Evolutionary conservation across 2,113 vertebrate species (phyloP).

Genomic region (Pachycephala philippinensis): DNA sequence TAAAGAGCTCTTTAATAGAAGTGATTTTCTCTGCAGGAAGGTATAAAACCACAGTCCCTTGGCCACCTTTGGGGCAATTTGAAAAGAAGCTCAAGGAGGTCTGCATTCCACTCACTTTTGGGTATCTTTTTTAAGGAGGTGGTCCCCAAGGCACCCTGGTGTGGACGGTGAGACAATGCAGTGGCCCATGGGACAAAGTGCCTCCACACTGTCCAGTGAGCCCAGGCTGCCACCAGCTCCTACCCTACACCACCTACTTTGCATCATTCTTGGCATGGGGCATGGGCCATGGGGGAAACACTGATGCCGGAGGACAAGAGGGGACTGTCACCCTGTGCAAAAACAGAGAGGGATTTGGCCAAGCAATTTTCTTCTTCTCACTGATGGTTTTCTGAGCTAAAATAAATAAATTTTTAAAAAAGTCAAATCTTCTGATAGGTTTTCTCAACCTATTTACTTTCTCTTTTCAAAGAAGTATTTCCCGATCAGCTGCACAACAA

Average conservation of each 20-base stretch:
- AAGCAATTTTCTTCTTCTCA: not conserved
- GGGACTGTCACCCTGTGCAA: not conserved
- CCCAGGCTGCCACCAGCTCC: not conserved
- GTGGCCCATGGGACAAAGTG: not conserved
- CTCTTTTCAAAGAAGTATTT: not conserved
- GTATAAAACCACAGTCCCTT: not conserved
- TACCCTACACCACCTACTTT: rapidly evolving
- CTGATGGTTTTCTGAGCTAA: not conserved
- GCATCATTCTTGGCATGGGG: rapidly evolving
- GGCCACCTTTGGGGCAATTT: not conserved
- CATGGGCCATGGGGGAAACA: not conserved
- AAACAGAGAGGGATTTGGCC: not conserved
- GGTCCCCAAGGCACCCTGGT: rapidly evolving
- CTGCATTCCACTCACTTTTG: not conserved
- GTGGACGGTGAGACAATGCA: not conserved
- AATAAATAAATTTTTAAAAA: not conserved
- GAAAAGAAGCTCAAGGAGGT: not conserved
- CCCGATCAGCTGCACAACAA: not conserved
- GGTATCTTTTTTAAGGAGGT: not conserved
- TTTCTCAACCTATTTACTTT: not conserved
- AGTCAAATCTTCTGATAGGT: not conserved
- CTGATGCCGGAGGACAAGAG: rapidly evolving
- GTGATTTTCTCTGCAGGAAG: not conserved
- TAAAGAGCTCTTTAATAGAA: not conserved
- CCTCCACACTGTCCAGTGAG: not conserved